These are phyloP conservation scores for Aspidiotus rigidus DNA, from an alignment of 2,888 invertebrate species.

Conservation along the genomic window DNA sequence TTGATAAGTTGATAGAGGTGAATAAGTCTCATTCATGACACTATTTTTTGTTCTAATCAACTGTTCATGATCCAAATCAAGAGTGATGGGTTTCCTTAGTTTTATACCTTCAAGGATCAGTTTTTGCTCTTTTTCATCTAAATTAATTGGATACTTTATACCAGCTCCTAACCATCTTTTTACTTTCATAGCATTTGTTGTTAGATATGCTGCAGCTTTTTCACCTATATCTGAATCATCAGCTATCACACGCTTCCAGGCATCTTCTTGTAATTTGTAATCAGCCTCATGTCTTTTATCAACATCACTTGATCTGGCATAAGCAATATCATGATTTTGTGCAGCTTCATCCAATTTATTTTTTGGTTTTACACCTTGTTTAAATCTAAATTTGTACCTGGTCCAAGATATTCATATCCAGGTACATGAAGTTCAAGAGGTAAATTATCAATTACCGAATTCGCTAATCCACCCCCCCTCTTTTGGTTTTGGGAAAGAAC, in stretches of 20 bases:
- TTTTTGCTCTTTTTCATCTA: background rate
- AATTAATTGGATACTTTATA: background rate
- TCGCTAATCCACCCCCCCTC: background rate
- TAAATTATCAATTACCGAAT: background rate
- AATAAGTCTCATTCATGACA: background rate
- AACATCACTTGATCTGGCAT: conserved; percentile 17
- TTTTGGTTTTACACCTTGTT: conserved; percentile 10
- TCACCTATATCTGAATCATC: conserved; percentile 29
- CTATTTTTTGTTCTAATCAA: too few species aligned
- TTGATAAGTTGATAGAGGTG: conserved; percentile 1
- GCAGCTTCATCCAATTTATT: conserved; percentile 5
- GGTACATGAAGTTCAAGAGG: background rate
- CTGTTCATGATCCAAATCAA: too few species aligned
- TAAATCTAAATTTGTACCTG: conserved; percentile 11
- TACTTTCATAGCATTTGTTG: conserved; percentile 29
- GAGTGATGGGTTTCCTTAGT: too few species aligned
- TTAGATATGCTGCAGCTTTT: conserved; percentile 14
- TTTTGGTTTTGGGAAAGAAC: background rate
- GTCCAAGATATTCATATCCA: background rate
- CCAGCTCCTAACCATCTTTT: conserved; percentile 26
- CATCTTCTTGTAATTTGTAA: conserved; percentile 12
- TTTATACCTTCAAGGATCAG: background rate
- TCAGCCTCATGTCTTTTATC: conserved; percentile 28
- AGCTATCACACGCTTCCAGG: conserved; percentile 34
- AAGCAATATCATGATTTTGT: conserved; percentile 15